Evolutionary conservation across 2,797 vertebrate genomes (phyloP), one percentile per base, ranked within the genome.

Genomic region (Sphenopsis melanotis): DNA sequence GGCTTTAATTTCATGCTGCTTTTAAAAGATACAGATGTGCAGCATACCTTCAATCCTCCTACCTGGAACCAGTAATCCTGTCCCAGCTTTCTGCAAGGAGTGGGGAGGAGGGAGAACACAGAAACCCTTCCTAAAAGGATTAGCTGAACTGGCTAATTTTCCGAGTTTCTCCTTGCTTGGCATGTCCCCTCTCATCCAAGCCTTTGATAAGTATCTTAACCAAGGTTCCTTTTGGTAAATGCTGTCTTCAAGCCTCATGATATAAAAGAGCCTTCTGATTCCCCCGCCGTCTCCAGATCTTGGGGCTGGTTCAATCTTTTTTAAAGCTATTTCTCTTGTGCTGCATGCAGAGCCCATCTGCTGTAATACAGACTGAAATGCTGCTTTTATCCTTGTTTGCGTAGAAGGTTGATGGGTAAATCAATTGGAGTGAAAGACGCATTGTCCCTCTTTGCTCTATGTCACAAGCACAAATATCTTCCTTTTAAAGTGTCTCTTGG

Each of bases 381-480:
- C 90, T 94, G 60, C 93, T 96, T 95, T 96, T 90, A 80, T 94
- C 87, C 84, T 83, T 94, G 89, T 94, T 89, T 88, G 87, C 39
- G 39, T 89, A 84, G 93, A 95, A 92, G 87, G 87, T 91, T 92
- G 92, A 92, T 87, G 94, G 70, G 61, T 90, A 92, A 94, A 96
- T 96, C 96, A 94, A 76, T 92, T 80, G 95, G 79, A 96, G 78
- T 90, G 88, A 96, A 95, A 95, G 95, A 87, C 1, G 1, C 34
- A 90, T 95, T 95, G 95, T 96, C 88, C 80, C 74, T 87, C 86
- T 79, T 82, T 84, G 90, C 93, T 95, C 88, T 69, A 11, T 96
- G 96, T 96, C 96, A 95, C 80, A 66, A 68, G 88, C 87, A 89
- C 90, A 90, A 97, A 96, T 97, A 94, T 80, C 93, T 93, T 92